Conservation (phyloP, 2,888 invertebrate species). For the Argyresthia goedartella region DNA sequence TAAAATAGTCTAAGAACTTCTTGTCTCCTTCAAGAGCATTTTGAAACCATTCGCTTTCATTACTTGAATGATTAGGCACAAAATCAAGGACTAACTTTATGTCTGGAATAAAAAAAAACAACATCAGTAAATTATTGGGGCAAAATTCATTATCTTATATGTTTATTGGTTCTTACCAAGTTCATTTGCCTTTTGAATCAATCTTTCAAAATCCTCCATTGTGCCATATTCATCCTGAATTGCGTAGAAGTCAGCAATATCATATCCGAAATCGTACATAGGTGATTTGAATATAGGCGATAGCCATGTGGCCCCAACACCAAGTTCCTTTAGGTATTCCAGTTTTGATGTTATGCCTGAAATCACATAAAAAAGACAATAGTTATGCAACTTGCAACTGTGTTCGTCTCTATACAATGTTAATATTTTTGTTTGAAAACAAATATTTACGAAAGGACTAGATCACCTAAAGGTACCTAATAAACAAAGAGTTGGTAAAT, state of each 20-base stretch:
- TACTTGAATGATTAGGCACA: conserved; percentile 80
- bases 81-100: conserved; percentile 75
- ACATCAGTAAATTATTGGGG: not conserved
- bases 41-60: conserved; percentile 84
- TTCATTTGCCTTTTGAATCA: conserved; percentile 69
- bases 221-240: conserved; percentile 81
- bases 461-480: too few species aligned
- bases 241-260: conserved; percentile 78
- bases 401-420: too few species aligned
- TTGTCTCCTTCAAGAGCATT: conserved; percentile 71
- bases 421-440: too few species aligned
- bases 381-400: too few species aligned
- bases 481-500: too few species aligned
- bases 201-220: conserved; percentile 76
- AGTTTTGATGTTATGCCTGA: conserved; percentile 73
- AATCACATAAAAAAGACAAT: conserved; percentile 7
- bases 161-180: conserved; percentile 31
- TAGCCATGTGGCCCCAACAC: conserved; percentile 80
- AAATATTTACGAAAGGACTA: too few species aligned
- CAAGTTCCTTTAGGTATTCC: conserved; percentile 75
- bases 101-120: conserved; percentile 31
- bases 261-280: conserved; percentile 86
- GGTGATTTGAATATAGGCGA: conserved; percentile 82
- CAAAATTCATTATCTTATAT: not conserved
- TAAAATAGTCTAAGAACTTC: conserved; percentile 79